phyloP scores from a whole-genome alignment of 2,113 vertebrate species.

The Zeus faber region DNA sequence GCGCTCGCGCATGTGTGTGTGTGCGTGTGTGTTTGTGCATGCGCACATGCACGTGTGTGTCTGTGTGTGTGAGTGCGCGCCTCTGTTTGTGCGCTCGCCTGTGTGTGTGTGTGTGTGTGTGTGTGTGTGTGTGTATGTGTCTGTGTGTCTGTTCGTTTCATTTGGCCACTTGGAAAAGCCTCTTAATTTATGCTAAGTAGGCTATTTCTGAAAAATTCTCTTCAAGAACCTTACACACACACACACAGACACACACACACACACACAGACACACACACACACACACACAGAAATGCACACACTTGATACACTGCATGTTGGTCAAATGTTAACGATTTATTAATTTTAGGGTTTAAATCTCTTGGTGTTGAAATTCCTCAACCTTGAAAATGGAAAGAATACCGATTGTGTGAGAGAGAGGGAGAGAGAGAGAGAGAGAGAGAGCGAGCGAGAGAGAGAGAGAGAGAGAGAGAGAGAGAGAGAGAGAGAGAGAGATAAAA shows the following conservation, averaged over 20 bases:
- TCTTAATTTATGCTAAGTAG: slow-evolving; percentile 22
- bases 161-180: slow-evolving; percentile 6
- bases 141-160: not conserved
- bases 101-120: not conserved
- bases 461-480: slow-evolving; percentile 26
- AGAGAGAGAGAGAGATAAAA: slow-evolving; percentile 23
- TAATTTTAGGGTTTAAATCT: slow-evolving; percentile 49
- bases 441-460: too few relatives aligned
- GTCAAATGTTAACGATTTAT: slow-evolving; percentile 57
- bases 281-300: slow-evolving; percentile 1
- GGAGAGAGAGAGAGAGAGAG: slow-evolving; percentile 1
- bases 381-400: slow-evolving; percentile 33
- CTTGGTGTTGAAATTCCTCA: slow-evolving; percentile 30
- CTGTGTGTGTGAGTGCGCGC: not conserved
- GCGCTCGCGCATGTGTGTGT: not conserved
- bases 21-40: not conserved
- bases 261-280: slow-evolving; percentile 18
- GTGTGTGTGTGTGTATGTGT: not conserved
- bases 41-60: not conserved
- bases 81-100: not conserved
- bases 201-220: slow-evolving; percentile 15
- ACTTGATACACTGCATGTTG: slow-evolving; percentile 1
- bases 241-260: slow-evolving; percentile 14
- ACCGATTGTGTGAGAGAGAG: slow-evolving; percentile 19
- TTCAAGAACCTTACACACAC: slow-evolving; percentile 2